Base-by-base conservation (phyloP, 2,888 invertebrate species). In the Scrobipalpa atriplicella region DNA sequence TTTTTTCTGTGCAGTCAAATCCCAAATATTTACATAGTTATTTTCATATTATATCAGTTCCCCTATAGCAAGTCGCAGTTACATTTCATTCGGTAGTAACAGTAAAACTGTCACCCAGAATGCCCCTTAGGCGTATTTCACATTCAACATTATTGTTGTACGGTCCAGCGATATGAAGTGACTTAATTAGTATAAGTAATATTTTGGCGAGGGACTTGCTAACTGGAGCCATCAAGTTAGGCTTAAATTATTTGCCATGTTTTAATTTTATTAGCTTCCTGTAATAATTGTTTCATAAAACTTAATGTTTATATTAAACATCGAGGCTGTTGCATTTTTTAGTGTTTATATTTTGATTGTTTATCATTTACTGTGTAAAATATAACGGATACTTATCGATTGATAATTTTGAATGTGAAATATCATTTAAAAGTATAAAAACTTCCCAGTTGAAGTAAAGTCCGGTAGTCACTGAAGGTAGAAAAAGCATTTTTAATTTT, bases 71-170 rank as follows among this genome's bases (percentile, higher is more conserved):
- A 47, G 47, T 47, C 16, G 16, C 10, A 56, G 54, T 21, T 13
- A 21, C 5, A 56, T 21, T 21, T 11, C 13, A 21, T 10, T 13
- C 10, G 13, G 54, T 19, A 16, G 6, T 18, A 56, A 29, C 54
- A 56, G 54, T 11, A 56, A 13, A 56, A 29, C 54, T 10, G 11
- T 29, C 54, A 21, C 2, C 29, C n/a, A 7, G 43, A 43, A 16
- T 19, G 21, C 47, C 62, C 62, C 51, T 36, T 19, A 62, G 47
- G 62, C 62, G 18, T 47, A 43, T 62, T 61, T 38, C 71, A 71
- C 75, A 79, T 81, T 80, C 81, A 82, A 78, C 79, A 80, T 78
- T 81, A 81, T 82, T 80, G 81, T 73, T 70, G 65, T 64, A 65
- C 64, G 80, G 76, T 74, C 74, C 60, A 73, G 63, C 74, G 72